Evolutionary conservation across 2,888 invertebrate species (phyloP).

Genomic region (Melanostoma scalare): DNA sequence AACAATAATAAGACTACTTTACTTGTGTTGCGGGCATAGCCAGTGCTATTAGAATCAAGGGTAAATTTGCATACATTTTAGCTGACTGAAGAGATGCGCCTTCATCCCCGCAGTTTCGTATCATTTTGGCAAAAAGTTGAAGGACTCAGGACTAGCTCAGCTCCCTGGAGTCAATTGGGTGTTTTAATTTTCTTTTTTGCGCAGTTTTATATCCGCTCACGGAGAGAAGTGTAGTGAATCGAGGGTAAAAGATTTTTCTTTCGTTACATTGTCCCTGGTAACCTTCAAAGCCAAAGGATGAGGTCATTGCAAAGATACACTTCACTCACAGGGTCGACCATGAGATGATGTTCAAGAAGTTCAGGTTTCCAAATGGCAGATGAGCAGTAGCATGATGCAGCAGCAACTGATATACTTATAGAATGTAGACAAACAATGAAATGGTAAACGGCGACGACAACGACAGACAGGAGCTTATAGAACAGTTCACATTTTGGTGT

Average conservation of each 20-base stretch:
- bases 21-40: conserved; percentile 9
- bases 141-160: conserved; percentile 5
- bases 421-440: background rate
- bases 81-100: background rate
- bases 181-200: conserved; percentile 30
- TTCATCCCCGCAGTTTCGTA: conserved; percentile 11
- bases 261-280: conserved; percentile 27
- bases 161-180: conserved; percentile 35
- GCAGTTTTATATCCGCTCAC: conserved; percentile 21
- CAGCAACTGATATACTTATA: conserved; percentile 18
- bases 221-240: background rate
- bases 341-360: conserved; percentile 21
- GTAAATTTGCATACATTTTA: conserved; percentile 51
- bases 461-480: conserved; percentile 22
- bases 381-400: conserved; percentile 19
- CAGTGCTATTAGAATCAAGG: conserved; percentile 36
- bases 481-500: conserved; percentile 6
- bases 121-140: conserved; percentile 22
- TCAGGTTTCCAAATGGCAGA: conserved; percentile 20
- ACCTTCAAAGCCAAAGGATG: conserved; percentile 11
- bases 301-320: conserved; percentile 43
- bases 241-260: conserved; percentile 1
- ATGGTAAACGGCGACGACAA: conserved; percentile 5
- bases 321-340: conserved; percentile 5
- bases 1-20: conserved; percentile 29